Evolutionary conservation across 1,140 invertebrate genomes (phyloP).

Genomic region (Eriosoma lanigerum): DNA sequence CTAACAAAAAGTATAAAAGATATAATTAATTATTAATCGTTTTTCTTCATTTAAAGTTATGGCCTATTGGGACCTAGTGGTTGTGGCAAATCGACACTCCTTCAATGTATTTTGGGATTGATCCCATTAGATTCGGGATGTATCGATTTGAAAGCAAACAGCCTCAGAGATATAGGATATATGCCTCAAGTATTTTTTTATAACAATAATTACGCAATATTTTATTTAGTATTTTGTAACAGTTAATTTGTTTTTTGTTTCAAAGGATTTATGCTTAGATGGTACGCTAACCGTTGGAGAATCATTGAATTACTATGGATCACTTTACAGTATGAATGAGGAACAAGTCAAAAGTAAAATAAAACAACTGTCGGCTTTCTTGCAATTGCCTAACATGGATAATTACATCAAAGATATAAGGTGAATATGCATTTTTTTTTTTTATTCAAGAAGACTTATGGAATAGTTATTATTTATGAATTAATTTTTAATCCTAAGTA

Average conservation of each 20-base stretch:
- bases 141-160: constrained; percentile 74
- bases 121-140: constrained; percentile 76
- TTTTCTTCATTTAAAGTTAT: constrained; percentile 64
- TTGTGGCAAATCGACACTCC: constrained; percentile 80
- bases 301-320: neutral
- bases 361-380: neutral
- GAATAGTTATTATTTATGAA: no score
- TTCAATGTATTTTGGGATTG: constrained; percentile 83
- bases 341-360: neutral
- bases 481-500: no score
- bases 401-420: constrained; percentile 8
- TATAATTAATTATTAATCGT: no score
- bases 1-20: no score
- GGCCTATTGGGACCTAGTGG: constrained; percentile 83
- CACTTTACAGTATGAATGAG: constrained; percentile 3
- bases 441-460: no score
- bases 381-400: neutral
- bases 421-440: no score
- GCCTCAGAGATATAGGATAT: constrained; percentile 73
- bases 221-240: no score
- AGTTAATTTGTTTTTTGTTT: neutral
- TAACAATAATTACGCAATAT: no score
- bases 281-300: neutral
- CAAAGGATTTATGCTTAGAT: constrained; percentile 26
- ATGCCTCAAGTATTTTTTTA: constrained; percentile 61